Evolutionary conservation across 2,888 invertebrate genomes (phyloP).

Genomic region (Caenorhabditis doughertyi): DNA sequence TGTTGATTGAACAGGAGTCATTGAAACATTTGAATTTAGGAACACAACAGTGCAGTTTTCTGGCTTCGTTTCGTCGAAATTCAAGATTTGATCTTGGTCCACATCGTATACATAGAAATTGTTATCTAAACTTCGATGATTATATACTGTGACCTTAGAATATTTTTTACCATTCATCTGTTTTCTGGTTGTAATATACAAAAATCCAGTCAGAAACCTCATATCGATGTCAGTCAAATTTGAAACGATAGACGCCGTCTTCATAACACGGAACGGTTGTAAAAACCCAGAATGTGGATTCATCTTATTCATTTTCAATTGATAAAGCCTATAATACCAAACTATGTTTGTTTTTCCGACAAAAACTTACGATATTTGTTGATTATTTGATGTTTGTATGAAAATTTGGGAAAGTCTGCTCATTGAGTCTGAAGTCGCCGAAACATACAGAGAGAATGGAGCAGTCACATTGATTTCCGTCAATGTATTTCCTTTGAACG

Average conservation of each 20-base stretch:
- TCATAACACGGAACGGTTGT: conserved; percentile 31
- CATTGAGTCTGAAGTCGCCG: conserved; percentile 24
- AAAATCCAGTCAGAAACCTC: conserved; percentile 22
- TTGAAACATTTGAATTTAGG: conserved; percentile 35
- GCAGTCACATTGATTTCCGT: conserved; percentile 24
- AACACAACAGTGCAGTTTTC: conserved; percentile 41
- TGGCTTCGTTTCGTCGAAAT: conserved; percentile 8
- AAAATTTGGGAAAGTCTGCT: conserved; percentile 16
- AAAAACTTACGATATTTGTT: conserved; percentile 18
- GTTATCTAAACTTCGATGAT: conserved; percentile 21
- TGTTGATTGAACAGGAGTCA: background rate
- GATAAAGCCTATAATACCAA: conserved; percentile 14
- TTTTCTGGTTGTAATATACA: conserved; percentile 31
- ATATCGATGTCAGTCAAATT: conserved; percentile 29
- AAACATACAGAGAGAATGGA: conserved; percentile 30
- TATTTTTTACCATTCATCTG: conserved; percentile 47
- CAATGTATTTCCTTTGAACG: background rate
- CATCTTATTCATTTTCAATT: conserved; percentile 42
- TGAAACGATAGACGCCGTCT: conserved; percentile 17
- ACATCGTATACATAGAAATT: conserved; percentile 39
- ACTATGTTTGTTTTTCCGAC: background rate
- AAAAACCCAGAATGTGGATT: conserved; percentile 15
- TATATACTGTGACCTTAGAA: background rate
- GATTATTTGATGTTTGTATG: background rate
- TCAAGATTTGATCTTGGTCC: conserved; percentile 9